Evolutionary conservation across 2,113 vertebrate genomes (phyloP).

Genomic region (Phoxinus phoxinus): DNA sequence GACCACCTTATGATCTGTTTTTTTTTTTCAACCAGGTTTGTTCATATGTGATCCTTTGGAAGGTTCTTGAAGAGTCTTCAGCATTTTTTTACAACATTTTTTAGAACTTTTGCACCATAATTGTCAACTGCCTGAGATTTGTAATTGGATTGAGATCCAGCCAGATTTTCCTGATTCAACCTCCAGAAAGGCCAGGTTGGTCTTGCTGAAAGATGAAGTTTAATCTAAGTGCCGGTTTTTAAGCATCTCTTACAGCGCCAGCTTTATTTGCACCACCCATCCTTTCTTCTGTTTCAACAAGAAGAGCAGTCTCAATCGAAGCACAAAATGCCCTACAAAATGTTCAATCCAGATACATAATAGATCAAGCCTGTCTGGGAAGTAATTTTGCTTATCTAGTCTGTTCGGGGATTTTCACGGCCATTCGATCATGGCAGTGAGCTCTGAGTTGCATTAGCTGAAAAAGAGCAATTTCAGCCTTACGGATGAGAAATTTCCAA

Average conservation of each 20-base stretch:
- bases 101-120: neutral
- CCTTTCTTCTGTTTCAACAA: neutral
- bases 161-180: neutral
- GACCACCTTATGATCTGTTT: neutral
- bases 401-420: conserved; percentile 1
- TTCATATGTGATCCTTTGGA: neutral
- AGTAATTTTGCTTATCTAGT: conserved; percentile 11
- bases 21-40: neutral
- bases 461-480: conserved; percentile 5
- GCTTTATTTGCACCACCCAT: neutral
- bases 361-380: conserved; percentile 24
- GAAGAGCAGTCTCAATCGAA: conserved; percentile 5
- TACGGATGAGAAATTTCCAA: neutral
- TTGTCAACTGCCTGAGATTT: neutral
- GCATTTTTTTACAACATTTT: neutral
- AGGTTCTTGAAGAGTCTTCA: neutral
- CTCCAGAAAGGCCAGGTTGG: neutral
- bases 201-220: neutral
- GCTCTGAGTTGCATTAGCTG: neutral
- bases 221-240: neutral
- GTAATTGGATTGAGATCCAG: neutral
- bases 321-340: conserved; percentile 10
- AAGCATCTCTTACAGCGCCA: neutral
- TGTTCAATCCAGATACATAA: conserved; percentile 9
- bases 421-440: neutral